phyloP scores from a whole-genome alignment of 2,888 invertebrate genomes.

The Caenorhabditis sp. region DNA sequence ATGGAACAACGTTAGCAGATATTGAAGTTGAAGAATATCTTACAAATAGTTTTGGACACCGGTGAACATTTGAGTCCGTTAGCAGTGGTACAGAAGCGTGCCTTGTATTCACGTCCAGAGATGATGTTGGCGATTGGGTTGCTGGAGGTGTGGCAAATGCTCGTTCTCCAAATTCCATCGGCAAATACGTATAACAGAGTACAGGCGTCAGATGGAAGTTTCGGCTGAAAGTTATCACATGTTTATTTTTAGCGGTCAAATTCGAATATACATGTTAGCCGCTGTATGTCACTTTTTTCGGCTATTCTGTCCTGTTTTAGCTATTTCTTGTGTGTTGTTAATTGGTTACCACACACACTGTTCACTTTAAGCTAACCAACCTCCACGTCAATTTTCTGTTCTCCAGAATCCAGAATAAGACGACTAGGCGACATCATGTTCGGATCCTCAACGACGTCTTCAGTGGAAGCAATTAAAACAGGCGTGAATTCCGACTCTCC shows the following conservation, averaged over 20 bases:
- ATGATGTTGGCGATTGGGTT: constrained; percentile 61
- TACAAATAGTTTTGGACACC: constrained; percentile 27
- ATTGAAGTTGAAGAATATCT: not conserved
- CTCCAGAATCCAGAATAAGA: constrained; percentile 56
- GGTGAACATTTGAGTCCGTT: constrained; percentile 60
- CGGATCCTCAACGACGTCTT: constrained; percentile 73
- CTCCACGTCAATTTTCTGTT: constrained; percentile 68
- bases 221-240: too few species aligned
- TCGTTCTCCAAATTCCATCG: constrained; percentile 70
- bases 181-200: constrained; percentile 67
- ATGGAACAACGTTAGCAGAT: not conserved
- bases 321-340: too few species aligned
- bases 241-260: too few species aligned
- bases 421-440: constrained; percentile 64
- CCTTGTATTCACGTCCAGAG: constrained; percentile 67
- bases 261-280: too few species aligned
- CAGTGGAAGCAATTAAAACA: constrained; percentile 73
- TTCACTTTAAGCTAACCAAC: constrained; percentile 33
- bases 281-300: too few species aligned
- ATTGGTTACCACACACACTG: too few species aligned
- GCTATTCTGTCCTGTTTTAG: too few species aligned
- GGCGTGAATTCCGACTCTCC: constrained; percentile 79
- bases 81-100: constrained; percentile 68
- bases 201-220: constrained; percentile 69
- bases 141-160: constrained; percentile 68